These are phyloP conservation scores for Nothobranchius kuhntae DNA, from an alignment of 2,113 vertebrate genomes.

Conservation along the genomic window DNA sequence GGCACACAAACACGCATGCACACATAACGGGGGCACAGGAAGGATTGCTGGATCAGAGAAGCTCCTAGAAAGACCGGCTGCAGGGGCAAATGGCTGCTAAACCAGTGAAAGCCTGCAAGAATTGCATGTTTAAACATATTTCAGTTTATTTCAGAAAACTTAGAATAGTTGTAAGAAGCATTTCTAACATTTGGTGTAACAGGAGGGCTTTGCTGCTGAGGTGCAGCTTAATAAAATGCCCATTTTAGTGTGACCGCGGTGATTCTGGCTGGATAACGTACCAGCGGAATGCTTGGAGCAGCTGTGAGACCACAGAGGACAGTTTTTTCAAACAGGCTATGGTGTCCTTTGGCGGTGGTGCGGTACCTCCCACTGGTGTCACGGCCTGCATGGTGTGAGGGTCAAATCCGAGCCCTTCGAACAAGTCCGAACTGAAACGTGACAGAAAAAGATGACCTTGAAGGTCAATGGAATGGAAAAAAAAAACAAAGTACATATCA, in stretches of 20 bases:
- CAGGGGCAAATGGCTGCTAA: not conserved
- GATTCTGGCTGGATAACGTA: constrained; percentile 45
- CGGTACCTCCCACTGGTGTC: constrained; percentile 55
- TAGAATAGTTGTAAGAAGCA: too few species aligned
- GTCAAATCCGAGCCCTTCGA: constrained; percentile 75
- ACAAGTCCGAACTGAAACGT: constrained; percentile 70
- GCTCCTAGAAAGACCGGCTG: not conserved
- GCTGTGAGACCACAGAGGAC: constrained; percentile 81
- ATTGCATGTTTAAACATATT: too few species aligned
- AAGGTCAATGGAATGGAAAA: constrained; percentile 16
- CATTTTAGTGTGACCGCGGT: not conserved
- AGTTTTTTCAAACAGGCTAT: constrained; percentile 85
- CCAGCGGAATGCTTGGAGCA: constrained; percentile 86
- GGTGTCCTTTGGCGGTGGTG: constrained; percentile 81
- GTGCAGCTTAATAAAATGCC: too few species aligned
- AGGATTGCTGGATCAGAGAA: not conserved
- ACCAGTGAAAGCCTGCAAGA: not conserved
- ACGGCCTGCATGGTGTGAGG: constrained; percentile 55
- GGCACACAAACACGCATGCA: not conserved
- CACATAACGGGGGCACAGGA: constrained; percentile 1
- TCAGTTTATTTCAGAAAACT: not conserved
- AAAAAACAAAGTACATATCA: constrained; percentile 1
- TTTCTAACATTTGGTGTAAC: too few species aligned
- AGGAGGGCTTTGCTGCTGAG: too few species aligned
- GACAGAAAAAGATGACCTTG: constrained; percentile 50